Evolutionary conservation across 2,113 vertebrate species (phyloP).

Genomic region (Austrofundulus limnaeus): DNA sequence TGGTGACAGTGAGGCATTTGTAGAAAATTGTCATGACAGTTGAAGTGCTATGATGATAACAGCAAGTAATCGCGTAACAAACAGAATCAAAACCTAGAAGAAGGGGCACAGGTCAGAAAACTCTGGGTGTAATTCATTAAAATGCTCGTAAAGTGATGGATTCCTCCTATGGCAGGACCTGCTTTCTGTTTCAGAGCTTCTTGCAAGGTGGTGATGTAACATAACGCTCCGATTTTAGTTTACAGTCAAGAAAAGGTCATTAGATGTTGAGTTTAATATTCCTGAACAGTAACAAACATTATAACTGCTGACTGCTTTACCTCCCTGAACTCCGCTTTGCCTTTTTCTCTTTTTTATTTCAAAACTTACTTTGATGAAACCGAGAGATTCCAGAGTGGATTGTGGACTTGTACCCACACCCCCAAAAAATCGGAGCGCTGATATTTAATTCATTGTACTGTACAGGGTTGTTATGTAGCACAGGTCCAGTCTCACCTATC

Average conservation of each 20-base stretch:
- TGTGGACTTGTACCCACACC: background rate
- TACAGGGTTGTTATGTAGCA: slow-evolving; percentile 68
- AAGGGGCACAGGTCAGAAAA: slow-evolving; percentile 43
- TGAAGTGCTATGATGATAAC: slow-evolving; percentile 57
- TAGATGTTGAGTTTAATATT: slow-evolving; percentile 43
- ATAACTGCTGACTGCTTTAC: slow-evolving; percentile 60
- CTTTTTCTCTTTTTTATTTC: slow-evolving; percentile 39
- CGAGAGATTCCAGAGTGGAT: slow-evolving; percentile 9
- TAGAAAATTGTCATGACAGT: slow-evolving; percentile 57
- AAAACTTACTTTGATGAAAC: slow-evolving; percentile 32
- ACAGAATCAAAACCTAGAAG: slow-evolving; percentile 38
- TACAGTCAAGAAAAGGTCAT: slow-evolving; percentile 41
- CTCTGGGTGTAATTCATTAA: slow-evolving; percentile 54
- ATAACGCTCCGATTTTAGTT: slow-evolving; percentile 40
- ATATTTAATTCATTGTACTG: slow-evolving; percentile 37
- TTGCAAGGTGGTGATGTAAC: slow-evolving; percentile 56
- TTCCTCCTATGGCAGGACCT: slow-evolving; percentile 99
- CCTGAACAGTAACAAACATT: slow-evolving; percentile 47
- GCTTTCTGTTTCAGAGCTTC: slow-evolving; percentile 78
- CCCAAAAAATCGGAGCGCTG: slow-evolving; percentile 14
- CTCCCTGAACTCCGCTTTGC: slow-evolving; percentile 58
- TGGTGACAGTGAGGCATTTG: slow-evolving; percentile 51
- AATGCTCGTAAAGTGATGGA: slow-evolving; percentile 83
- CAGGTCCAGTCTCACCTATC: slow-evolving; percentile 19
- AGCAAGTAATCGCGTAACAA: slow-evolving; percentile 54